Base-by-base conservation (phyloP, 1,140 invertebrate genomes). In the Dreissena rostriformis region DNA sequence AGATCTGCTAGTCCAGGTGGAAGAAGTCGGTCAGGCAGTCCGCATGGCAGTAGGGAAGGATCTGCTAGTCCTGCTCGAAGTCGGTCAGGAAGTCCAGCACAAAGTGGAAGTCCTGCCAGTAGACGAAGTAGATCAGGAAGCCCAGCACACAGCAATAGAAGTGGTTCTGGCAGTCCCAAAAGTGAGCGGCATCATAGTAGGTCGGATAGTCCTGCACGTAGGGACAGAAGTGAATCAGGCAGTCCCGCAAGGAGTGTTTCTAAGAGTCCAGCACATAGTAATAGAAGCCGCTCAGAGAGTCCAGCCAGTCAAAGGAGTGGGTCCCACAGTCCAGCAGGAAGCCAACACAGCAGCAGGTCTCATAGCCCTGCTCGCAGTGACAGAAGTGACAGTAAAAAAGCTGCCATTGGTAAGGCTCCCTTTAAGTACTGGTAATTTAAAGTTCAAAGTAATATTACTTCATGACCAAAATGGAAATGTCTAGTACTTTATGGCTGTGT, bases 91-190 rank as follows among this genome's bases (percentile, higher is more conserved):
- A 80, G 84, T 75, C 83, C 85, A 55, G 72, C 53, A 28, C 24
- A 29, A 7, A 86, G 86, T 65, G 55, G 68, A 1, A 81, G 76
- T 57, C 85, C 87, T 49, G 80, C 86, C 53, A 76, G 75, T 1
- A 85, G 78, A 68, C 66, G 82, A 51, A 63, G 51, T 53, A 55
- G 75, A 81, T 78, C 85, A 68, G 78, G 51, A 22, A 82, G 81
- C 61, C 72, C 73, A n/a, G 24, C 24, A 24, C 22, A 51, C 12
- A 74, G 80, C 49, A 81, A 53, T 73, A 80, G 83, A n/a, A 86
- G 83, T 70, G 73, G 77, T 83, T 87, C 87, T 63, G 76, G 61
- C 65, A 80, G 84, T 72, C 82, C 85, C 28, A 68, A 39, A 63
- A 53, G 63, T 6, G 73, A 71, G 65, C 67, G 61, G 26, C 0